These are phyloP conservation scores for Drosophila ironensis DNA, from an alignment of 1,140 invertebrate species.

Conservation along the genomic window DNA sequence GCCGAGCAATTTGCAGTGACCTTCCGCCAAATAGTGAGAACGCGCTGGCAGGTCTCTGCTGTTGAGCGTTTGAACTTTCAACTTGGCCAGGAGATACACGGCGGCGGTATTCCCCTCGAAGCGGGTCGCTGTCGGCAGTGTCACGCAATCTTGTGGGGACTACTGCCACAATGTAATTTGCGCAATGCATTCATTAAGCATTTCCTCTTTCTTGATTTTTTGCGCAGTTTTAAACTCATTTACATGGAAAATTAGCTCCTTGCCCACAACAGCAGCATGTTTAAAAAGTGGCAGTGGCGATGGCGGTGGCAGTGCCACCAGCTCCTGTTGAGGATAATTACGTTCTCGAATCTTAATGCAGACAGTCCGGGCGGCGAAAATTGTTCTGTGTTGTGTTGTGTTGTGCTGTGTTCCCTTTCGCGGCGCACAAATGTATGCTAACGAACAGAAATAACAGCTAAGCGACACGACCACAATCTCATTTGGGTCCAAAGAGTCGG, in stretches of 20 bases:
- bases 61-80: slow-evolving; percentile 14
- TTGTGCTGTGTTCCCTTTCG: too few relatives aligned
- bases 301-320: too few relatives aligned
- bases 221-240: slow-evolving; percentile 50
- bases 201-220: slow-evolving; percentile 9
- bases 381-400: too few relatives aligned
- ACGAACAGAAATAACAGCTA: slow-evolving; percentile 40
- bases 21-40: slow-evolving; percentile 13
- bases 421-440: slow-evolving; percentile 35
- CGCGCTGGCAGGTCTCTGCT: neutral
- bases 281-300: too few relatives aligned
- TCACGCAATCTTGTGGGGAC: slow-evolving; percentile 40
- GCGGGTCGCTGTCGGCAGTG: slow-evolving; percentile 5
- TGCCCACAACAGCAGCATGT: too few relatives aligned
- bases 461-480: slow-evolving; percentile 35
- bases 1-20: slow-evolving; percentile 13
- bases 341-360: slow-evolving; percentile 32
- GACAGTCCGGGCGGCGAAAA: slow-evolving; percentile 13
- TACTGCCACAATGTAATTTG: slow-evolving; percentile 36
- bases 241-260: slow-evolving; percentile 41
- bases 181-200: slow-evolving; percentile 59
- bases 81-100: slow-evolving; percentile 28
- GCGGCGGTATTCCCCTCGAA: neutral
- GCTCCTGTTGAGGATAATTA: slow-evolving; percentile 34
- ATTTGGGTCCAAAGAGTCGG: slow-evolving; percentile 5